A percentile compares a stretch with the other conserved stretches of the same genome.
Evolutionary conservation across 2,797 vertebrate genomes (phyloP).

Genomic region (Mallotus villosus): DNA sequence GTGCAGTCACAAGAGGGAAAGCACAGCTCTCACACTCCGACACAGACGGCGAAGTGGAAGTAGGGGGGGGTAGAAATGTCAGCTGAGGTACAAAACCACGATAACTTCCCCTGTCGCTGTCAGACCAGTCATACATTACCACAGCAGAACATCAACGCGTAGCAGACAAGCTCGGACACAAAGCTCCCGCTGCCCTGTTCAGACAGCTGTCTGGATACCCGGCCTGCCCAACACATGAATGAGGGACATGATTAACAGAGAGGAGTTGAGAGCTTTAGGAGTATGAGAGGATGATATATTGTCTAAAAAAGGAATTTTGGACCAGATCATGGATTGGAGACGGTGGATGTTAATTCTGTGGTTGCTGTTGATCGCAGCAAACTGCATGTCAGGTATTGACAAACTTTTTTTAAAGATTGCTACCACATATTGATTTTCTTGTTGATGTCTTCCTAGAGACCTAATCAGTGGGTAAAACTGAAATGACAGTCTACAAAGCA

Average conservation of each 20-base stretch:
- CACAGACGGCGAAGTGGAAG: neutral
- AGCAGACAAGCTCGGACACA: too few relatives aligned
- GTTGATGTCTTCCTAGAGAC: neutral
- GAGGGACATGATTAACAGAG: neutral
- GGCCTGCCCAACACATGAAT: too few relatives aligned
- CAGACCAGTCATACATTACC: too few relatives aligned
- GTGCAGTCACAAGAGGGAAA: neutral
- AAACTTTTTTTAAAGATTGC: neutral
- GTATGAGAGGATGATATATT: neutral
- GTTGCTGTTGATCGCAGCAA: slow-evolving; percentile 38
- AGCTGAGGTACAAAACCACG: neutral
- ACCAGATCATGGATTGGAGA: slow-evolving; percentile 50
- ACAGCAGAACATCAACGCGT: too few relatives aligned
- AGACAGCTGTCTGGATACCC: neutral
- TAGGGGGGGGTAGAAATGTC: too few relatives aligned
- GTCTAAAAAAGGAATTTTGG: slow-evolving; percentile 14
- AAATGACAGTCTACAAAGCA: neutral
- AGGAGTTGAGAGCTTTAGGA: neutral
- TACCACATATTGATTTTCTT: neutral
- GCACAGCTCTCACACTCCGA: neutral
- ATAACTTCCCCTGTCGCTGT: neutral
- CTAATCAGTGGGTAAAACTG: neutral
- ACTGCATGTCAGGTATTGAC: slow-evolving; percentile 62
- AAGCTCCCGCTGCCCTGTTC: neutral
- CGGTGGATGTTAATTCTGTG: slow-evolving; percentile 34